Evolutionary conservation across 2,113 vertebrate genomes (phyloP).

Genomic region (Cisticola juncidis): DNA sequence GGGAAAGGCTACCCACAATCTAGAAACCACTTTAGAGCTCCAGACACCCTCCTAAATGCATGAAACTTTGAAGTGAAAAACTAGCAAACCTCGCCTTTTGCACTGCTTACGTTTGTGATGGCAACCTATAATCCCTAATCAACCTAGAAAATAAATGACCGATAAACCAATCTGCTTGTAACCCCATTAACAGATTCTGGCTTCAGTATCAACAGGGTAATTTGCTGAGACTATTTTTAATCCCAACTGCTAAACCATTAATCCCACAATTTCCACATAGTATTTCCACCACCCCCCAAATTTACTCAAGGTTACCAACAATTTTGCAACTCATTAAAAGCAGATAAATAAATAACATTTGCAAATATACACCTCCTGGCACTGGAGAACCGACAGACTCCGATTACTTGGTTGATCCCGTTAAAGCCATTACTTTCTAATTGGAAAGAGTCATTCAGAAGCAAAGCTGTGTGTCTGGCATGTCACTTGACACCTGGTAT

Average conservation of each 20-base stretch:
- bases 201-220: slow-evolving; percentile 65
- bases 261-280: slow-evolving; percentile 72
- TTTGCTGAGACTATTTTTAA: slow-evolving; percentile 72
- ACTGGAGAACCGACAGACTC: not conserved
- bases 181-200: slow-evolving; percentile 67
- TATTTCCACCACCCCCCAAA: slow-evolving; percentile 44
- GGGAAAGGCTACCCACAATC: not conserved
- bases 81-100: not conserved
- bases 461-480: slow-evolving; percentile 36
- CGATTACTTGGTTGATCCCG: not conserved
- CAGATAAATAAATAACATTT: slow-evolving; percentile 29
- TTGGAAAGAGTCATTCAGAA: slow-evolving; percentile 52
- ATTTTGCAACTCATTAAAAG: not conserved
- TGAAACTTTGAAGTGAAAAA: not conserved
- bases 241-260: slow-evolving; percentile 73
- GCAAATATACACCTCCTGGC: slow-evolving; percentile 8
- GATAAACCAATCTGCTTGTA: slow-evolving; percentile 65
- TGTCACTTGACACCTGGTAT: slow-evolving; percentile 42
- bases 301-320: slow-evolving; percentile 31
- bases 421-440: slow-evolving; percentile 49
- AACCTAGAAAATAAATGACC: slow-evolving; percentile 68
- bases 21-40: not conserved
- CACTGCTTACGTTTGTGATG: not conserved
- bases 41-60: not conserved
- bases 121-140: slow-evolving; percentile 61